Base-by-base conservation (phyloP, 2,797 vertebrate genomes). In the Catostomus latipinnis region DNA sequence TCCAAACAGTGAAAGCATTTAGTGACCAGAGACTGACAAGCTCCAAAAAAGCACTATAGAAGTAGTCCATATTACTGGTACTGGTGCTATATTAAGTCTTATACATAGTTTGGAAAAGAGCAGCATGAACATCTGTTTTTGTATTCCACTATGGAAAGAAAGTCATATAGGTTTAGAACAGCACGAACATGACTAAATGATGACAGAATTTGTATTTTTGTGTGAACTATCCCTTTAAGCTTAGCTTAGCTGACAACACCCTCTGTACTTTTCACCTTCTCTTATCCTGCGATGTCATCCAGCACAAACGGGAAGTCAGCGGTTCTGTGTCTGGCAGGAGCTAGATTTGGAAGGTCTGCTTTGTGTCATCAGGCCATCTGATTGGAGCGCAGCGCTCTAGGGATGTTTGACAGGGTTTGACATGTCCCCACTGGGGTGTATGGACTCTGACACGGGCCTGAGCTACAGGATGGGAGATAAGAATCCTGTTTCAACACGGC, bases 401-500 rank as follows among this genome's bases (percentile, higher is more conserved):
- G 48, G 72, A 86, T 87, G 86, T 90, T 91, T 81, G 82, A 77
- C 13, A 53, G 68, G 49, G 18, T 80, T 48, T 69, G 86, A 84
- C 87, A 86, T 48, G 34, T 3, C 34, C 3, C 34, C 34, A 4
- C 34, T 34, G 71, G 56, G 82, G 72, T 71, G 45, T 52, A 85
- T 87, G 88, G 86, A 88, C 78, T 69, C 22, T 54, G 50, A 88
- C 89, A 83, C 85, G 81, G 74, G 53, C 6, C 50, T 2, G 71
- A n/a, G 74, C 72, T 9, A 5, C 52, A 79, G 88, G 85, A 86
- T 76, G 71, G 76, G 81, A 86, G 88, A 91, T 89, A 89, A 91
- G 86, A 78, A 74, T 88, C 87, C 84, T 63, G 48, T 57, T 34
- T 60, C 18, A 81, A 65, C 46, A 9, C 56, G 75, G 73, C 83